phyloP scores from a whole-genome alignment of 1,140 invertebrate genomes.

The Rhyacophila brunnea region DNA sequence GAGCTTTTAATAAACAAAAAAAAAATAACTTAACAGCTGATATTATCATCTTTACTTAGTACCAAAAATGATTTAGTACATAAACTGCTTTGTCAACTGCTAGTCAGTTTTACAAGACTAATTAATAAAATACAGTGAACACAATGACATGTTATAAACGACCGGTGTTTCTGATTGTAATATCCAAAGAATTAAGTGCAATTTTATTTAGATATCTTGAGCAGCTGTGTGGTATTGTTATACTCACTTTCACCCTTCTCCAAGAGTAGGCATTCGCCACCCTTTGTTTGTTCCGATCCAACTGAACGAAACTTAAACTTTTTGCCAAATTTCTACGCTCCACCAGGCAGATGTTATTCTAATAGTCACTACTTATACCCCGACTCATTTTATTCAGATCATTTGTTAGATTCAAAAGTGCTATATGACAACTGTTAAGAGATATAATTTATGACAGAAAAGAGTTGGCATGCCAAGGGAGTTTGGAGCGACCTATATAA shows the following conservation, averaged over 20 bases:
- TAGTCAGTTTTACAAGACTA: neutral
- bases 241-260: conserved; percentile 19
- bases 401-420: neutral
- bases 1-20: conserved; percentile 4
- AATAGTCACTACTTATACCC: neutral
- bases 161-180: too few relatives aligned
- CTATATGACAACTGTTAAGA: too few relatives aligned
- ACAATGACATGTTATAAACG: too few relatives aligned
- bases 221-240: conserved; percentile 10
- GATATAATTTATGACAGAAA: too few relatives aligned
- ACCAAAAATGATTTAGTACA: conserved; percentile 1
- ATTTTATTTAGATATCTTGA: conserved; percentile 4
- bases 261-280: neutral
- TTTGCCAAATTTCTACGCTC: conserved; percentile 9
- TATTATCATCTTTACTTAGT: neutral
- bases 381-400: too few relatives aligned
- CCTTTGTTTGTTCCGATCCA: conserved; percentile 8
- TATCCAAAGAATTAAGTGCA: too few relatives aligned
- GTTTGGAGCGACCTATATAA: too few relatives aligned
- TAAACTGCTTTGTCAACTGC: too few relatives aligned
- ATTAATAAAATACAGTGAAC: too few relatives aligned
- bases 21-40: conserved; percentile 7
- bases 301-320: conserved; percentile 13
- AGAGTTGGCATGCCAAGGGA: too few relatives aligned
- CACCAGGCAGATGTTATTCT: conserved; percentile 6